Evolutionary conservation across 1,140 invertebrate genomes (phyloP).

Genomic region (Pogonomyrmex californicus): DNA sequence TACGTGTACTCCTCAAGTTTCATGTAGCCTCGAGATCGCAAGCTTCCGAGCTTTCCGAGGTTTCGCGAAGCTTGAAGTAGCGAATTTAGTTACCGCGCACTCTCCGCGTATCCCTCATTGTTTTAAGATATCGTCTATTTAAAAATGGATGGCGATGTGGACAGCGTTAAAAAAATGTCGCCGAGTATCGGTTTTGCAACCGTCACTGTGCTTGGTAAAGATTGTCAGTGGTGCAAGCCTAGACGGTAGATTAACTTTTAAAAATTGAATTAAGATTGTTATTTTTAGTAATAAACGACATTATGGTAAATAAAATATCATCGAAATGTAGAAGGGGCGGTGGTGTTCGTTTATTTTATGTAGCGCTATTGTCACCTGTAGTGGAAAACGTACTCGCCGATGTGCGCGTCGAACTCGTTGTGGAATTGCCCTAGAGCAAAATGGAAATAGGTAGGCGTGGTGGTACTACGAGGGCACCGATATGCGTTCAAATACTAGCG

Average conservation of each 20-base stretch:
- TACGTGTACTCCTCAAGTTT: constrained; percentile 40
- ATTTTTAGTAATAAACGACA: background rate
- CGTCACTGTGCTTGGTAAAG: too few relatives aligned
- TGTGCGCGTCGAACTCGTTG: constrained; percentile 43
- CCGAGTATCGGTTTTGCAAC: background rate
- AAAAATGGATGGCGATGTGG: constrained; percentile 20
- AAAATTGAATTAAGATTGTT: background rate
- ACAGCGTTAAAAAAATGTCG: background rate
- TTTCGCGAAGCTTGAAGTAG: constrained; percentile 51
- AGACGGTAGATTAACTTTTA: background rate
- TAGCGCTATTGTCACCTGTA: background rate
- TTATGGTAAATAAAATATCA: background rate
- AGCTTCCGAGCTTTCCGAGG: constrained; percentile 71
- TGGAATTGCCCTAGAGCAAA: constrained; percentile 49
- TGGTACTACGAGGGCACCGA: constrained; percentile 70
- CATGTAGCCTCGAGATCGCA: constrained; percentile 24
- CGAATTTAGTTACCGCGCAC: constrained; percentile 41
- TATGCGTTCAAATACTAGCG: constrained; percentile 81
- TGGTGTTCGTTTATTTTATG: background rate
- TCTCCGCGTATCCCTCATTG: constrained; percentile 26
- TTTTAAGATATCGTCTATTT: background rate
- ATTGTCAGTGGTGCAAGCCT: background rate
- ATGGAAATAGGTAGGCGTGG: constrained; percentile 55
- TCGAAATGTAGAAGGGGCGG: background rate
- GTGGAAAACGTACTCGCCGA: background rate